These are phyloP conservation scores for Cromileptes altivelis DNA, from an alignment of 2,113 vertebrate genomes.

Conservation along the genomic window DNA sequence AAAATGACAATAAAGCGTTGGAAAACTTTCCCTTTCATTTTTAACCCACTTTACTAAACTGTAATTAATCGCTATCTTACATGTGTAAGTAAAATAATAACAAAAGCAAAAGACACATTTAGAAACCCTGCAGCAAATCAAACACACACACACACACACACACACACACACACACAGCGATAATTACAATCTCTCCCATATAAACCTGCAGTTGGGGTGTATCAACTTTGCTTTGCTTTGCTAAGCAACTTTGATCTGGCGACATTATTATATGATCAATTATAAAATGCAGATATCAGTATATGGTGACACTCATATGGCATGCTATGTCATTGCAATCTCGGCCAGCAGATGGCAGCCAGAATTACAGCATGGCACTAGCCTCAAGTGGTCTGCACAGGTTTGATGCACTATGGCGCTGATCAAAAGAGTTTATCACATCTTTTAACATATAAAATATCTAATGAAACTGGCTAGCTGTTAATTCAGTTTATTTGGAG, in stretches of 20 bases:
- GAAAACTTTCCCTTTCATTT: too few relatives aligned
- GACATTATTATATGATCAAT: neutral
- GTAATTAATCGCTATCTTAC: too few relatives aligned
- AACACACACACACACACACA: too few relatives aligned
- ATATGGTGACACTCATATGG: neutral
- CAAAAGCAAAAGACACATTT: neutral
- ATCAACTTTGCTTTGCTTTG: too few relatives aligned
- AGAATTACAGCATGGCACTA: slow-evolving; percentile 17
- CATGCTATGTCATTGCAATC: slow-evolving; percentile 6
- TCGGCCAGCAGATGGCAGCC: slow-evolving; percentile 69
- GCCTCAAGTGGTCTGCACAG: neutral
- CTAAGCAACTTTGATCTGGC: neutral
- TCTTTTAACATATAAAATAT: neutral
- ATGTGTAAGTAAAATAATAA: neutral
- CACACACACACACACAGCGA: too few relatives aligned
- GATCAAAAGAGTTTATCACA: neutral
- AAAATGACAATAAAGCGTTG: neutral
- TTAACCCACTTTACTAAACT: neutral
- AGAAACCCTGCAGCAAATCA: neutral
- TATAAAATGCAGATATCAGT: neutral
- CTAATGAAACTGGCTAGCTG: too few relatives aligned
- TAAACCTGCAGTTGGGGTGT: neutral
- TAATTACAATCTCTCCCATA: too few relatives aligned
- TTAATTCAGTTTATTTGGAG: neutral
- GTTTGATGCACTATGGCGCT: neutral